phyloP scores from a whole-genome alignment of 2,888 invertebrate species.

The Lycaena phlaeas region DNA sequence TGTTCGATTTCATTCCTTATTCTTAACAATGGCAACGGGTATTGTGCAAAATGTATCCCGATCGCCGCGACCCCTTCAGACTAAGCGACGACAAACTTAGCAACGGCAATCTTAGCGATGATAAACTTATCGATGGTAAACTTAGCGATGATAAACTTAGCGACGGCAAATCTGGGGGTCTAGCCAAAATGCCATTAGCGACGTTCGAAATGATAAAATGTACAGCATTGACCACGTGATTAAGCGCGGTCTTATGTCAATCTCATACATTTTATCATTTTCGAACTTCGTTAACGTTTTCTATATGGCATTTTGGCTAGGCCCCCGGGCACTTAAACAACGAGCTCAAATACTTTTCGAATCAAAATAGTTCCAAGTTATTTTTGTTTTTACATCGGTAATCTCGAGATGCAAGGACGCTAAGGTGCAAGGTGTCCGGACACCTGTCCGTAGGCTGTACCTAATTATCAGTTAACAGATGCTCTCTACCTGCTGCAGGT shows the following conservation, averaged over 20 bases:
- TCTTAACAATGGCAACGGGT: conserved; percentile 44
- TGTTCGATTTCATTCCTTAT: conserved; percentile 61
- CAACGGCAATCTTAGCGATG: too few relatives aligned
- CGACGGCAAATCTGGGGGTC: too few relatives aligned
- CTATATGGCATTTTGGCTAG: too few relatives aligned
- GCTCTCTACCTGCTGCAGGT: conserved; percentile 45
- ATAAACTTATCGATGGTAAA: too few relatives aligned
- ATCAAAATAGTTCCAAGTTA: background rate
- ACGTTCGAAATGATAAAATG: too few relatives aligned
- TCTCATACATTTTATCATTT: too few relatives aligned
- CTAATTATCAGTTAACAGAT: conserved; percentile 66
- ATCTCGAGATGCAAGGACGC: conserved; percentile 30
- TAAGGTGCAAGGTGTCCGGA: conserved; percentile 56
- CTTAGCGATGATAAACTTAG: too few relatives aligned
- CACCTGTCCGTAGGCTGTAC: conserved; percentile 47
- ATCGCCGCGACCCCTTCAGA: conserved; percentile 33
- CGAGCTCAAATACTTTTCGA: background rate
- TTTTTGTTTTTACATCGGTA: background rate
- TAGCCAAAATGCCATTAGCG: too few relatives aligned
- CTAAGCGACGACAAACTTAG: conserved; percentile 16
- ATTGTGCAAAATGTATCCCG: conserved; percentile 68
- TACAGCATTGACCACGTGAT: too few relatives aligned
- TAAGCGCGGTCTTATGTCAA: too few relatives aligned
- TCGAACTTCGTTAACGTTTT: too few relatives aligned
- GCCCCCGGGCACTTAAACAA: too few relatives aligned